Percentiles rank a stretch among this genome's conserved stretches.
Conservation (phyloP, 2,888 invertebrate species). For the Nemotelus pantherinus region DNA sequence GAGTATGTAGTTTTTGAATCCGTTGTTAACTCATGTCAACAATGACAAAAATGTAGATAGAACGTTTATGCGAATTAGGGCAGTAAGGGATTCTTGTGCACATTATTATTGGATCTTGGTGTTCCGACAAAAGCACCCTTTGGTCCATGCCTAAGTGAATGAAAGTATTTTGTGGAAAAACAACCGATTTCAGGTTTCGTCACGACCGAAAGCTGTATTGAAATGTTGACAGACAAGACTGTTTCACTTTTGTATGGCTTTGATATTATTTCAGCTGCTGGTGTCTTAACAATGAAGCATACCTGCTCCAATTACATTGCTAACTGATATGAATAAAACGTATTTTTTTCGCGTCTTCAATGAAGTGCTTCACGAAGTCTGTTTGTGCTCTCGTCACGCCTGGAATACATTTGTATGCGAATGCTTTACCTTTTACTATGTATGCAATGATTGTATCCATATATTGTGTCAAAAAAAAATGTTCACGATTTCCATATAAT, state of each 20-base stretch:
- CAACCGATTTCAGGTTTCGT: not conserved
- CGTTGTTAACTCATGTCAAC: too few relatives aligned
- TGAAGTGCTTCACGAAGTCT: too few relatives aligned
- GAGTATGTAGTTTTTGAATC: too few relatives aligned
- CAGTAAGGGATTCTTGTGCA: not conserved
- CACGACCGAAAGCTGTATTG: too few relatives aligned
- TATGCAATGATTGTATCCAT: too few relatives aligned
- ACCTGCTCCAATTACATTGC: slow-evolving; percentile 23
- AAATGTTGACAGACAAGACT: not conserved
- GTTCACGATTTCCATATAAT: too few relatives aligned
- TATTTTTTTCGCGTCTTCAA: not conserved
- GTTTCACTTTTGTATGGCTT: slow-evolving; percentile 7
- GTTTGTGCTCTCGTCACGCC: too few relatives aligned
- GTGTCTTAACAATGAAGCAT: slow-evolving; percentile 2
- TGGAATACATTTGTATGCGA: too few relatives aligned
- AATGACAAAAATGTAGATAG: too few relatives aligned
- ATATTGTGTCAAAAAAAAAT: too few relatives aligned
- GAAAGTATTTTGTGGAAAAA: slow-evolving; percentile 4
- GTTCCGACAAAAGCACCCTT: slow-evolving; percentile 20
- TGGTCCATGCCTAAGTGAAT: slow-evolving; percentile 8
- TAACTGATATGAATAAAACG: not conserved
- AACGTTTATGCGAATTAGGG: too few relatives aligned
- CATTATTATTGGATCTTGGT: slow-evolving; percentile 8
- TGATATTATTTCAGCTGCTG: slow-evolving; percentile 26
- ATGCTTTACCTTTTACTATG: too few relatives aligned